Evolutionary conservation across 2,888 invertebrate species (phyloP).

Genomic region (Andrena marginata): DNA sequence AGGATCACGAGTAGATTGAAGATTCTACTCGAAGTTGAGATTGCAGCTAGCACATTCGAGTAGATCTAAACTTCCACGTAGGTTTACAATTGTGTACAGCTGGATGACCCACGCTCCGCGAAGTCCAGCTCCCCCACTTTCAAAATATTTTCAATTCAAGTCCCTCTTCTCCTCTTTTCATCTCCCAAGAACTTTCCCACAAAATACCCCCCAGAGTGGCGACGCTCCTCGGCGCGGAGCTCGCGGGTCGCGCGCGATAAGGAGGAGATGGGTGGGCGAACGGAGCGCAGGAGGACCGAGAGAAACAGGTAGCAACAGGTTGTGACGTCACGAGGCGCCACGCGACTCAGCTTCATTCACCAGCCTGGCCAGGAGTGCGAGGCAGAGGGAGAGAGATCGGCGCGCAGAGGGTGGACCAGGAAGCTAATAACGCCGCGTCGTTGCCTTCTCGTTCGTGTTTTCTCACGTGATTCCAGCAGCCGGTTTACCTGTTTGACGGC

Average conservation of each 20-base stretch:
- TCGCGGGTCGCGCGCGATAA: constrained; percentile 27
- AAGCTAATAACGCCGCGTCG: constrained; percentile 66
- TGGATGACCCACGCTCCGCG: no score
- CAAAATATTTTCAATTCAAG: no score
- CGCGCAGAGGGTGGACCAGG: constrained; percentile 76
- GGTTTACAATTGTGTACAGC: no score
- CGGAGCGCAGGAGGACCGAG: constrained; percentile 42
- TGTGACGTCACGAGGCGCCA: constrained; percentile 84
- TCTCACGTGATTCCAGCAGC: constrained; percentile 74
- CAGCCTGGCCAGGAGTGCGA: constrained; percentile 58
- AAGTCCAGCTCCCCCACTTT: no score
- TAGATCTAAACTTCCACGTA: no score
- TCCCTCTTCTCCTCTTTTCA: no score
- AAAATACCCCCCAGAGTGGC: no score
- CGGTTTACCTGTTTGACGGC: constrained; percentile 67
- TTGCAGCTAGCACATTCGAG: no score
- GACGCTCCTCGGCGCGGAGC: background rate
- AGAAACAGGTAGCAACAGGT: constrained; percentile 82
- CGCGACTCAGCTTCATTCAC: constrained; percentile 84
- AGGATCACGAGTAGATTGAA: no score
- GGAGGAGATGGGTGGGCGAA: constrained; percentile 34
- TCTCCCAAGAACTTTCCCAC: no score
- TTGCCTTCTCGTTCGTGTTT: constrained; percentile 68
- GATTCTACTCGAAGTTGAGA: no score
- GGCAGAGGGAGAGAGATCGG: constrained; percentile 25